Conservation (phyloP, 2,888 invertebrate genomes). For the Tribolium freemani region DNA sequence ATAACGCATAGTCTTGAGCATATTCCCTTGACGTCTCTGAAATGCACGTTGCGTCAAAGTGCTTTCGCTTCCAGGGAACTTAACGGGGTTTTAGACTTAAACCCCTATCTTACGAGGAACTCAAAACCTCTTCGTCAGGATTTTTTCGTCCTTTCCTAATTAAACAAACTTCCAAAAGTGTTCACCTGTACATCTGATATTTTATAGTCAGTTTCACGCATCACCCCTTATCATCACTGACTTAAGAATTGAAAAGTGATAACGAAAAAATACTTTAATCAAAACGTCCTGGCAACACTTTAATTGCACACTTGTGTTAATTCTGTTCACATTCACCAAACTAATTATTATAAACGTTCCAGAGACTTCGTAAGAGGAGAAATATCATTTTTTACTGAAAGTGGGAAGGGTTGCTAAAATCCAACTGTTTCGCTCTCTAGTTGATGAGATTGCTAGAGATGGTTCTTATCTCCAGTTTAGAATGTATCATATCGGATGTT, state of each 20-base stretch:
- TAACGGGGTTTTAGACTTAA: conserved; percentile 29
- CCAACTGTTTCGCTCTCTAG: background rate
- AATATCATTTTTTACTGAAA: too few relatives aligned
- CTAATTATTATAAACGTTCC: too few relatives aligned
- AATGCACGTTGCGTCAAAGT: conserved; percentile 20
- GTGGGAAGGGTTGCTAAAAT: background rate
- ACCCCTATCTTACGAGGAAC: conserved; percentile 11
- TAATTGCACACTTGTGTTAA: conserved; percentile 12
- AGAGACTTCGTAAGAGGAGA: background rate
- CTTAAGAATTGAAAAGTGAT: background rate
- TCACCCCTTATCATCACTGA: background rate
- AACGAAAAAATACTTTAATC: conserved; percentile 2
- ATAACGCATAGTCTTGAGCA: conserved; percentile 23
- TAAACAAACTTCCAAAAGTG: background rate
- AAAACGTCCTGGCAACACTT: conserved; percentile 12
- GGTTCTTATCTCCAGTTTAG: background rate
- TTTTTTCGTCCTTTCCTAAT: conserved; percentile 1
- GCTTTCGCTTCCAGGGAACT: conserved; percentile 19
- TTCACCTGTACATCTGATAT: background rate
- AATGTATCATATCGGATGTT: background rate
- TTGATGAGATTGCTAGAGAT: background rate
- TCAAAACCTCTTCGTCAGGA: conserved; percentile 11
- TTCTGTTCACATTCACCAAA: background rate
- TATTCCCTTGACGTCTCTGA: conserved; percentile 9
- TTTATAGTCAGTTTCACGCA: too few relatives aligned